Percentiles rank a stretch among this genome's conserved stretches.
These are phyloP conservation scores for Apamea crenata DNA, from an alignment of 2,888 invertebrate species.

Conservation along the genomic window DNA sequence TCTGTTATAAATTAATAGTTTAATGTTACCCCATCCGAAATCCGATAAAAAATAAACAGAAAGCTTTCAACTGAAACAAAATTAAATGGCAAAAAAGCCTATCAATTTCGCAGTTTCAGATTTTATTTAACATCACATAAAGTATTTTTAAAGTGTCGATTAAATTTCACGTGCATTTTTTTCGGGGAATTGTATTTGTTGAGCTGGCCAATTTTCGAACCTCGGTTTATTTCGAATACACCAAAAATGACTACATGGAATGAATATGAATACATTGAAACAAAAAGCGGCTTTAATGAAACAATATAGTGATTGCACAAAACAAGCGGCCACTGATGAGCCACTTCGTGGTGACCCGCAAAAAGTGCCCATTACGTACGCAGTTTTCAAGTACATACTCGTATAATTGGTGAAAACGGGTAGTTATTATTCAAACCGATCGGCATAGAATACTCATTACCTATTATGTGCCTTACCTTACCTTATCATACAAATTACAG, in stretches of 20 bases:
- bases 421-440: neutral
- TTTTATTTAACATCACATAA: neutral
- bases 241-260: neutral
- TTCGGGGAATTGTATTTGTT: neutral
- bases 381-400: neutral
- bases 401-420: neutral
- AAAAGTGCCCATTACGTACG: neutral
- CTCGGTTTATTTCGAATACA: neutral
- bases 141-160: neutral
- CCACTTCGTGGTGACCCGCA: neutral
- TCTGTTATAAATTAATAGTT: neutral
- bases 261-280: neutral
- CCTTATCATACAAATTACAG: too few species aligned
- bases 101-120: neutral
- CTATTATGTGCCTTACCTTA: too few species aligned
- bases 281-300: neutral
- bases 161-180: neutral
- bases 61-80: neutral
- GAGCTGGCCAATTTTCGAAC: neutral
- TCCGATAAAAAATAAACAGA: neutral
- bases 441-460: too few species aligned
- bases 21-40: neutral
- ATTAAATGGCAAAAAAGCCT: neutral
- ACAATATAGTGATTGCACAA: neutral
- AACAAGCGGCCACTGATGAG: conserved; percentile 4